Evolutionary conservation across 1,140 invertebrate genomes (phyloP).

Genomic region (Pectinophora gossypiella): DNA sequence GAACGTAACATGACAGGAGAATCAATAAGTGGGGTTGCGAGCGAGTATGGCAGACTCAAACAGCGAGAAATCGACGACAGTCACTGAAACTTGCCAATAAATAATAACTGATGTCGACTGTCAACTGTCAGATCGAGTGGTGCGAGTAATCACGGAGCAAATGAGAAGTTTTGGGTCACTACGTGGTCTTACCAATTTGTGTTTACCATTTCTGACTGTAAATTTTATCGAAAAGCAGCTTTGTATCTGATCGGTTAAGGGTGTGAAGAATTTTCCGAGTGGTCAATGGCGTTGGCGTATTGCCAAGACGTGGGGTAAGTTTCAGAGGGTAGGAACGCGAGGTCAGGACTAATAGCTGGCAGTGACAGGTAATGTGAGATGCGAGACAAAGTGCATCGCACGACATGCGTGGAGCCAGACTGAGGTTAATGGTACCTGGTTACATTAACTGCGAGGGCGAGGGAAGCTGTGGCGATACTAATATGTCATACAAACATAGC

Average conservation of each 20-base stretch:
- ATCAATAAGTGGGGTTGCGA: no score
- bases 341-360: slow-evolving; percentile 66
- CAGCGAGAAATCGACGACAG: no score
- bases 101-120: slow-evolving; percentile 55
- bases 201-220: slow-evolving; percentile 6
- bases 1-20: no score
- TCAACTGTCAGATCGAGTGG: slow-evolving; percentile 48
- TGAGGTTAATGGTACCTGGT: slow-evolving; percentile 44
- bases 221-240: not conserved
- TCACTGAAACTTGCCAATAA: not conserved
- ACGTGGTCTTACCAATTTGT: slow-evolving; percentile 18
- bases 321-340: slow-evolving; percentile 57
- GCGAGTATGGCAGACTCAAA: no score
- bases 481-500: no score
- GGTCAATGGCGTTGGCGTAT: slow-evolving; percentile 22
- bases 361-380: slow-evolving; percentile 67
- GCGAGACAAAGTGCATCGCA: slow-evolving; percentile 68
- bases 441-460: no score
- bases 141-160: slow-evolving; percentile 63
- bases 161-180: slow-evolving; percentile 67
- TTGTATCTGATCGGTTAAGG: not conserved
- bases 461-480: no score
- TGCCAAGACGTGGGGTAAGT: slow-evolving; percentile 52
- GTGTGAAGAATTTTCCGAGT: slow-evolving; percentile 3
- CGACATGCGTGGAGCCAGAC: slow-evolving; percentile 43